Evolutionary conservation across 1,140 invertebrate species (phyloP).

Genomic region (Trachelipus rathkii): DNA sequence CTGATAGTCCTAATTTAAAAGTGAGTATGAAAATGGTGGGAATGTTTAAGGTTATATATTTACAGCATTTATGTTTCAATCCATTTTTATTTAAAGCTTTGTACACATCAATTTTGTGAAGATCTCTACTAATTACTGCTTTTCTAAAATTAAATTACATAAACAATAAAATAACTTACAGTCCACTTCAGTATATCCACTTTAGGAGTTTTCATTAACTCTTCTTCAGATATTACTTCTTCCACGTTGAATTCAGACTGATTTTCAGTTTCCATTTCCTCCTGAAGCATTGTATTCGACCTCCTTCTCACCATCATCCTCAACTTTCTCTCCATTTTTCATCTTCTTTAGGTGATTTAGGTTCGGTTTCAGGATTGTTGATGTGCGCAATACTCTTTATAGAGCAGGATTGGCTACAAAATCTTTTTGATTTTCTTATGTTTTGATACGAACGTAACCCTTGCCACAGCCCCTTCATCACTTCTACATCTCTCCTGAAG

Average conservation of each 20-base stretch:
- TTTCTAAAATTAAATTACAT: neutral
- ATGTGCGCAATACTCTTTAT: conserved; percentile 57
- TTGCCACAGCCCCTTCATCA: conserved; percentile 78
- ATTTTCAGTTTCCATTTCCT: conserved; percentile 19
- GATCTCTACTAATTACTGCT: too few species aligned
- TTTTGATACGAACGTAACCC: conserved; percentile 64
- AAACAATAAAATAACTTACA: conserved; percentile 17
- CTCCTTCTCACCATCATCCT: conserved; percentile 26
- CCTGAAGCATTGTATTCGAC: conserved; percentile 21
- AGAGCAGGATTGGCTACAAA: conserved; percentile 71
- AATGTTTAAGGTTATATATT: too few species aligned
- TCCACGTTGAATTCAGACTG: conserved; percentile 37
- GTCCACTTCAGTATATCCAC: conserved; percentile 40
- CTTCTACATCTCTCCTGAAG: conserved; percentile 57
- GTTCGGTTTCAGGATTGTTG: conserved; percentile 33
- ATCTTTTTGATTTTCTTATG: conserved; percentile 69
- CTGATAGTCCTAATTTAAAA: too few species aligned
- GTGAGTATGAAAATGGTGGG: too few species aligned
- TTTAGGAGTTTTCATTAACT: conserved; percentile 29
- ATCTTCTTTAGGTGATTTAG: conserved; percentile 39
- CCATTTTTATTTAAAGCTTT: too few species aligned
- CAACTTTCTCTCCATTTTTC: conserved; percentile 33
- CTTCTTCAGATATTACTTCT: neutral
- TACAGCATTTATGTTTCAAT: too few species aligned
- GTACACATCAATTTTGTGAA: too few species aligned